Evolutionary conservation across 2,888 invertebrate species (phyloP), one percentile per base, ranked within the genome.

Genomic region (Rhagonycha fulva): DNA sequence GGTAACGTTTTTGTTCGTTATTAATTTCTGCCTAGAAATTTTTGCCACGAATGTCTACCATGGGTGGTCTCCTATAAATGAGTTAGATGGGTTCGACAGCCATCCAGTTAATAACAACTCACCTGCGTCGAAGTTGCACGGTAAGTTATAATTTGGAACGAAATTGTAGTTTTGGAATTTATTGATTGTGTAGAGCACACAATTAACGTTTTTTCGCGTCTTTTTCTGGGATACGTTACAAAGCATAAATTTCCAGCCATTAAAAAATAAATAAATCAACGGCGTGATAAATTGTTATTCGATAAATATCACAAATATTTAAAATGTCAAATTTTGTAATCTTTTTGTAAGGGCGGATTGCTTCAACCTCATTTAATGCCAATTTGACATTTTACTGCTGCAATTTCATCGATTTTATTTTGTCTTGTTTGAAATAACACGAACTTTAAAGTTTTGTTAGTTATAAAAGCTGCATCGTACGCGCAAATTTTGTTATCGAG

Each of bases 51-150:
- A 81, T 71, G 71, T 74, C 28, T 23, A 66, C 23, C 79, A 84
- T 80, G 80, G 82, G 14, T 81, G 75, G 78, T 76, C 30, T 47
- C 61, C 80, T 47, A 85, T 85, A 79, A 87, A 87, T 80, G 86
- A 86, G 82, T 79, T 87, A 14, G 84, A 83, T 74, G 81, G 81
- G 66, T 77, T 79, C 68, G 82, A 81, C 62, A 82, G 80, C 26
- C 82, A 82, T 74, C 83, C 83, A 66, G 81, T 83, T 11, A 83
- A 85, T 78, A 83, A 84, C 4, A 86, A 87, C 81, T 85, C 86
- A 66, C 87, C 87, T 14, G 87, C 87, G 12, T 85, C 85, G 69
- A 82, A 82, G 68, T 81, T 87, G 72, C 83, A 82, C 70, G 83
- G 87, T 87, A 84, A 85, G 83, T 76, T 66, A 66, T 24, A 66